phyloP scores from a whole-genome alignment of 1,140 invertebrate genomes.

The Drosophila hydei region DNA sequence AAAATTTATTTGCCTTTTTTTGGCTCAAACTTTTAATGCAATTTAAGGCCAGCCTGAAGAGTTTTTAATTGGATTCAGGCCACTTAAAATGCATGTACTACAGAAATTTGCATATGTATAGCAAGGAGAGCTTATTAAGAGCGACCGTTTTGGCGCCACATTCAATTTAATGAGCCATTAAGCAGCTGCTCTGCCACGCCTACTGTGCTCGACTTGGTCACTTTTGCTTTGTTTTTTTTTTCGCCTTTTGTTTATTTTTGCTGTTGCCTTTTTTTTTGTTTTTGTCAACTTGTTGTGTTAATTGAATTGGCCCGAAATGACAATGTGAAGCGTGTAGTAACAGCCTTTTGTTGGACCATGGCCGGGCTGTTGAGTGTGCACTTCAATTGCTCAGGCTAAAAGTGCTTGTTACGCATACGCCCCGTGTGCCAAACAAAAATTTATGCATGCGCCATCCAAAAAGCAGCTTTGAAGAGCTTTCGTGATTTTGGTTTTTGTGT shows the following conservation, averaged over 20 bases:
- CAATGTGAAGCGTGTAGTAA: slow-evolving; percentile 36
- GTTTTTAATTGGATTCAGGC: slow-evolving; percentile 45
- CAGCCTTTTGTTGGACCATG: slow-evolving; percentile 64
- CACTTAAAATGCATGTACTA: slow-evolving; percentile 38
- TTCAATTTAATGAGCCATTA: slow-evolving; percentile 74
- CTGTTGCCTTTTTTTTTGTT: neutral
- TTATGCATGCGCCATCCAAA: slow-evolving; percentile 49
- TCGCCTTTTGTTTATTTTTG: neutral
- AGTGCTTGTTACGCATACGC: slow-evolving; percentile 71
- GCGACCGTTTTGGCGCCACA: slow-evolving; percentile 47
- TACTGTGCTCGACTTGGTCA: slow-evolving; percentile 41
- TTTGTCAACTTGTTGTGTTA: slow-evolving; percentile 65
- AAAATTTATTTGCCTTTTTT: neutral
- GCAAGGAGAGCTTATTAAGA: slow-evolving; percentile 14
- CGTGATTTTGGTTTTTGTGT: slow-evolving; percentile 41
- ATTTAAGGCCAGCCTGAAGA: slow-evolving; percentile 23
- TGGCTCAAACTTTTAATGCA: slow-evolving; percentile 16
- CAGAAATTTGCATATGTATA: slow-evolving; percentile 67
- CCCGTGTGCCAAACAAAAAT: slow-evolving; percentile 68
- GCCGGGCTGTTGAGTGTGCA: slow-evolving; percentile 28
- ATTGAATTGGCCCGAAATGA: slow-evolving; percentile 68
- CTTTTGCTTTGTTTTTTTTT: slow-evolving; percentile 37
- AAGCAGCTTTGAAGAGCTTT: slow-evolving; percentile 40
- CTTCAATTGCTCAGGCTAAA: slow-evolving; percentile 49
- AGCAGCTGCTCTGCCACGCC: slow-evolving; percentile 5